Evolutionary conservation across 2,113 vertebrate genomes (phyloP).

Genomic region (Sakesphorus luctuosus): DNA sequence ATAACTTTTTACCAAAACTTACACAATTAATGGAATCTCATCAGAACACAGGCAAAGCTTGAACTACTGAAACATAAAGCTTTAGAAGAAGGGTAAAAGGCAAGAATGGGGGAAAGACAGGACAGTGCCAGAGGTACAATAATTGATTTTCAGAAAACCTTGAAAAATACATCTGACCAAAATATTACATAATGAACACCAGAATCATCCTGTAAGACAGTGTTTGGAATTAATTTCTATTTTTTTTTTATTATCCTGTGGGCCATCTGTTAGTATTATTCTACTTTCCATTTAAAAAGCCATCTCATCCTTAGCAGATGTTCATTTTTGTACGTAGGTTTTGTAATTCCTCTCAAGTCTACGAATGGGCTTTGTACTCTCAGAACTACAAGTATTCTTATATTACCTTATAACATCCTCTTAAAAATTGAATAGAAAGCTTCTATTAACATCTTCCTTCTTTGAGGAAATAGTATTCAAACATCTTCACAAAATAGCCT

Average conservation of each 20-base stretch:
- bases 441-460: neutral
- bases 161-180: neutral
- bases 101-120: neutral
- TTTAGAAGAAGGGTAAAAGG: neutral
- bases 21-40: neutral
- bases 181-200: neutral
- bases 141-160: neutral
- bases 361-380: conserved; percentile 12
- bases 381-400: conserved; percentile 10
- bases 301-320: conserved; percentile 19
- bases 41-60: neutral
- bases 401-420: neutral
- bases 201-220: neutral
- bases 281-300: conserved; percentile 3
- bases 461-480: neutral
- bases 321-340: neutral
- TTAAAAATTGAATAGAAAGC: conserved; percentile 3
- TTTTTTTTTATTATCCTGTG: neutral
- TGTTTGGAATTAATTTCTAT: neutral
- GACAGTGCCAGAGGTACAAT: neutral
- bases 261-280: conserved; percentile 10
- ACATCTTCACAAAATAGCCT: neutral
- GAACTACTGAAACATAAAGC: neutral
- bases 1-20: neutral
- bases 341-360: neutral